Conservation (phyloP, 2,888 invertebrate species). For the Hydrotaea diabolus region DNA sequence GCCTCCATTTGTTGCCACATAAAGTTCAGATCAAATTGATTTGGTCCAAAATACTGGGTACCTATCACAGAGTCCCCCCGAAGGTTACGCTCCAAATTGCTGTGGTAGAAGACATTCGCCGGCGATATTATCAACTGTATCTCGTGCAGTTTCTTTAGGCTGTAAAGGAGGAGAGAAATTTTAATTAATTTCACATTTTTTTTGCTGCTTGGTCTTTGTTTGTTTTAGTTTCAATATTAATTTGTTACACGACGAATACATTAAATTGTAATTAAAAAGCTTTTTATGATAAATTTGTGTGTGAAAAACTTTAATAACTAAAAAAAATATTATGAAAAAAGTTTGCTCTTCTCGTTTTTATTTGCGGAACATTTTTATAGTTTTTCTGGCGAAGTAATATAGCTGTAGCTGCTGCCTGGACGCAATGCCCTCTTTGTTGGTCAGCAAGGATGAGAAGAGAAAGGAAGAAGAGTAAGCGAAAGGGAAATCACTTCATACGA, state of each 20-base stretch:
- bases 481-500: too few species aligned
- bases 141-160: conserved; percentile 80
- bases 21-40: conserved; percentile 81
- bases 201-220: not conserved
- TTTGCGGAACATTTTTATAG: conserved; percentile 8
- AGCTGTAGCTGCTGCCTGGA: not conserved
- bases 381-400: conserved; percentile 14
- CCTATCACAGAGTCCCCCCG: conserved; percentile 78
- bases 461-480: too few species aligned
- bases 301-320: conserved; percentile 15
- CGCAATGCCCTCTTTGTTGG: not conserved
- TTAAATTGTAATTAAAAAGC: conserved; percentile 29
- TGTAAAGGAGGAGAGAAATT: conserved; percentile 64
- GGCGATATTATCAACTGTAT: conserved; percentile 78
- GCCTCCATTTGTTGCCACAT: conserved; percentile 81
- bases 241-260: conserved; percentile 24
- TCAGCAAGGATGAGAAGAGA: not conserved
- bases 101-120: conserved; percentile 83
- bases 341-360: not conserved
- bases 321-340: not conserved
- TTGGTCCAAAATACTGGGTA: conserved; percentile 77
- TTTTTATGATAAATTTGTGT: conserved; percentile 26
- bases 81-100: conserved; percentile 83
- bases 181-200: conserved; percentile 18
- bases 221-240: conserved; percentile 24